Evolutionary conservation across 92 coral and sea anemone genomes (phyloP), one percentile per base, ranked within the genome.

Genomic region (Porites divaricata): DNA sequence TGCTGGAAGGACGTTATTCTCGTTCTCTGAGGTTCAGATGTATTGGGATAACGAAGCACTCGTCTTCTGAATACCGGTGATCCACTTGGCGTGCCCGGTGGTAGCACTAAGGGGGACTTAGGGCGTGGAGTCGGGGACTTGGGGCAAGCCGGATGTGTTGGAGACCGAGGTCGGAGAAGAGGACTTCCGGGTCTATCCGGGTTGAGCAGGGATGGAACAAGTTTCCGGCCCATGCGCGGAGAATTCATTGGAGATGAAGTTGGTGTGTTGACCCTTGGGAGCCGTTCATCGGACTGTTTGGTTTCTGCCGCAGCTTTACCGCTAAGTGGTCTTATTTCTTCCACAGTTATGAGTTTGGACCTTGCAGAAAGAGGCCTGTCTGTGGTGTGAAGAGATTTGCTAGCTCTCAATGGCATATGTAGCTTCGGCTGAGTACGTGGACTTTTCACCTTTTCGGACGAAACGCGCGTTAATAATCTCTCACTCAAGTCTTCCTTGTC

Each of bases 101-200:
- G 28, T 5, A 15, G 4, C 26, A 25, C 70, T 6, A 22, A 21
- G 22, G 83, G 52, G 12, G 74, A 78, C 62, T 73, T 78, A 10
- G 63, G 48, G 12, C 83, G 83, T 48, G 73, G 51, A 13, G 52
- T 21, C 9, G 83, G 74, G 23, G 83, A 67, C 52, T 7, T 79
- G 74, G 83, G 83, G 15, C 74, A 58, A 19, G 45, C 45, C 45
- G 86, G 86, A 54, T 4, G 5, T 4, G 69, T 53, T 21, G 86
- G 86, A 71, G 86, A 81, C 78, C 70, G 70, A 67, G 86, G 77
- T 20, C 78, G 57, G 69, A 70, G 77, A 16, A 81, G 35, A 1
- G 69, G 78, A 56, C 86, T 71, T 54, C 78, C 77, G 0, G 78
- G 78, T 41, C 35, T 79, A 19, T 79, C 83, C 11, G 52, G 45